A percentile compares a stretch with the other conserved stretches of the same genome.
These are phyloP conservation scores for Nyctereutes procyonoides DNA, from an alignment of 2,113 vertebrate species.

Conservation along the genomic window DNA sequence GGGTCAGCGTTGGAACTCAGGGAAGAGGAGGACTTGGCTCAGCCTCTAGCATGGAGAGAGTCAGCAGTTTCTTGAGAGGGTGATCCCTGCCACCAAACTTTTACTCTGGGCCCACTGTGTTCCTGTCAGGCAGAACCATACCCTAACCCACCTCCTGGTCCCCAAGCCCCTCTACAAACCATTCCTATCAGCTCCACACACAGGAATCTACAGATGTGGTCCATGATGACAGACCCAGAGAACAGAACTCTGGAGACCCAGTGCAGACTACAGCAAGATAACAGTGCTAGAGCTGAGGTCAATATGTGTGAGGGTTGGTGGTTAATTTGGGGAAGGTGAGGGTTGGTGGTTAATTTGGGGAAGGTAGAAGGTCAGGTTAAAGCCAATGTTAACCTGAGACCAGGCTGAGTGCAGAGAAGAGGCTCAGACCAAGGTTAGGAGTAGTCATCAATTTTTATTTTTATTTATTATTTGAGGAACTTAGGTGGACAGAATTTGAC, in stretches of 20 bases:
- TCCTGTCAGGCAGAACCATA: neutral
- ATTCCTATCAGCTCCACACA: neutral
- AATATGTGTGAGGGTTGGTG: neutral
- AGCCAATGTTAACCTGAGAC: neutral
- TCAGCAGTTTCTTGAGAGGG: neutral
- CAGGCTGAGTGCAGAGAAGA: neutral
- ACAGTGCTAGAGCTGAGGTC: neutral
- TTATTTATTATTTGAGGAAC: constrained; percentile 12
- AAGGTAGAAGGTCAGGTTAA: neutral
- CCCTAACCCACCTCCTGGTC: neutral
- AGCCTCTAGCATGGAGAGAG: neutral
- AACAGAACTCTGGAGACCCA: neutral
- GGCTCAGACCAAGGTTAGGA: neutral
- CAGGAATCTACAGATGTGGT: neutral
- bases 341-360: neutral
- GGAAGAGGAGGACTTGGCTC: neutral
- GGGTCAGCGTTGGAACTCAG: neutral
- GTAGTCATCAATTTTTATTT: neutral
- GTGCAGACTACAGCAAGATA: neutral
- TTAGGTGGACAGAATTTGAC: neutral
- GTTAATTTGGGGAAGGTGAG: neutral
- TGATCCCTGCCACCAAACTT: neutral
- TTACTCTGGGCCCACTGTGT: neutral
- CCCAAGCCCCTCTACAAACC: neutral
- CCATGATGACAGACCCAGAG: neutral